Base-by-base conservation (phyloP, 2,888 invertebrate genomes). In the Xanthia togata region DNA sequence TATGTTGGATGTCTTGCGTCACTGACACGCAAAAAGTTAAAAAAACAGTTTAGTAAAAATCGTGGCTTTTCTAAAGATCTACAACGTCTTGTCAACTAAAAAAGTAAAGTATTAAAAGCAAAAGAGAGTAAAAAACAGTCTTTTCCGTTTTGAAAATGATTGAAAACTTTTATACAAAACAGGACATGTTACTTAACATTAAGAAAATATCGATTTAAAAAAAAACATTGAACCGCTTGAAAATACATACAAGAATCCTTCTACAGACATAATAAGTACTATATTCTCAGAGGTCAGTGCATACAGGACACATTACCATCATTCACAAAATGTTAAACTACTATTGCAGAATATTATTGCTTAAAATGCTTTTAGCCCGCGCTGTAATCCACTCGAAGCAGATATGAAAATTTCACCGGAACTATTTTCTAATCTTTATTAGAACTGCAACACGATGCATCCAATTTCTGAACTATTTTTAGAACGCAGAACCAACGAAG, bases 401-500 rank as follows among this genome's bases (percentile, higher is more conserved):
- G 59, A 71, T 78, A 83, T 84, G 81, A 84, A 87, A 79, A 79
- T 88, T 89, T 89, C 89, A 84, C 90, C 84, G 81, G 84, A 89
- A 85, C 85, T 83, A 85, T 88, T 78, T 82, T 35, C 73, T 82
- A 74, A 89, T 88, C 83, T 89, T 85, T 87, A 89, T 85, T 79
- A 69, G 50, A 11, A 31, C 67, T 77, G 76, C 76, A 76, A 50
- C 31, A 35, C 62, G 68, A 60, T 79, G 70, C 76, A 84, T 76
- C 31, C 81, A 76, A 82, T 79, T 76, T 65, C 69, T 67, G 59
- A 44, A 62, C 17, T 89, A 88, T 83, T 78, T 72, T 80, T 76
- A 82, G 89, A 85, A 78, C 65, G 75, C 83, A 81, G 79, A 84
- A 44, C 67, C 76, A 70, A 35, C 55, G 12, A 23, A 47, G 47